Percentiles rank a stretch among this genome's conserved stretches.
phyloP scores from a whole-genome alignment of 1,140 invertebrate genomes.

The Lucilia sericata region DNA sequence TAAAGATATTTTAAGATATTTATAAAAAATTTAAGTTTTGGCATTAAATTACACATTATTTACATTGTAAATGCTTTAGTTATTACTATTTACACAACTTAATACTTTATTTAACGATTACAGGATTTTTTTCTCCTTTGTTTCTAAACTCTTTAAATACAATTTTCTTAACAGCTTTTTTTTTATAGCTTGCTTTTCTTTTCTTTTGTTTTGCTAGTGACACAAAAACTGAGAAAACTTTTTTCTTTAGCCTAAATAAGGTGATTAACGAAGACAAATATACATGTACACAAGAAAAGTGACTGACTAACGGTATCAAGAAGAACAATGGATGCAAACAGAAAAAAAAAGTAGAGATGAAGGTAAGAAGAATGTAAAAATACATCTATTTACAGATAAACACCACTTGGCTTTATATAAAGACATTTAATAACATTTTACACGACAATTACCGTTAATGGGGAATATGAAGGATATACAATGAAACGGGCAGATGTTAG shows the following conservation, averaged over 20 bases:
- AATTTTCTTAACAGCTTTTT: too few species aligned
- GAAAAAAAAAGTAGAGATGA: too few species aligned
- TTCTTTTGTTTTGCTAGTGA: not conserved
- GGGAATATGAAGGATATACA: not conserved
- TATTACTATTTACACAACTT: too few species aligned
- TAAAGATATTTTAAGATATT: too few species aligned
- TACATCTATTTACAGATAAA: conserved; percentile 14
- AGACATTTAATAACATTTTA: conserved; percentile 12
- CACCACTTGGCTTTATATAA: not conserved
- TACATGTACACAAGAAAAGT: not conserved
- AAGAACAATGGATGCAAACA: not conserved
- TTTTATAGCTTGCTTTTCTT: not conserved
- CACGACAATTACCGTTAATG: conserved; percentile 6
- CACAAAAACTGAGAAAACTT: not conserved
- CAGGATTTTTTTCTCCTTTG: too few species aligned
- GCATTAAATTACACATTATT: not conserved
- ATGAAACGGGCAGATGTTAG: not conserved
- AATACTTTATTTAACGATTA: too few species aligned
- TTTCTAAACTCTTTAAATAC: too few species aligned
- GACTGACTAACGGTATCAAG: not conserved
- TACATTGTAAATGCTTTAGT: too few species aligned
- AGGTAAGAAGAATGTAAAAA: not conserved
- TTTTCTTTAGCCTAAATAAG: not conserved
- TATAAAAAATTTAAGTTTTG: too few species aligned
- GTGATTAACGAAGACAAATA: conserved; percentile 5